Conservation (phyloP, 1,140 invertebrate genomes). For the Scaptomyza pallida region DNA sequence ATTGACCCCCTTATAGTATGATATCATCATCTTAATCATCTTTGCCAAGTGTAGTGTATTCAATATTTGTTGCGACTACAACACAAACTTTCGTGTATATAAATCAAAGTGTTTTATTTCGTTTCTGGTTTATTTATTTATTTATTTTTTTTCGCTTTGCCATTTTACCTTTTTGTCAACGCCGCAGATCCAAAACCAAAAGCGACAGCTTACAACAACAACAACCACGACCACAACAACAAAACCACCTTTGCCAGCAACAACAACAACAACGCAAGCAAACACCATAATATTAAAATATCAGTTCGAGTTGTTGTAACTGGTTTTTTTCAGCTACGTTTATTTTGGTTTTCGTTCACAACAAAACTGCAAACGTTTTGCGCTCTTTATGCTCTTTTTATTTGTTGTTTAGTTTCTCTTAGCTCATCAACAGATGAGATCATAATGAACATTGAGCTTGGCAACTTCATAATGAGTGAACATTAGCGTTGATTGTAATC, state of each 20-base stretch:
- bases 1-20: no score
- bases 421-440: constrained; percentile 28
- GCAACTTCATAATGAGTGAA: constrained; percentile 38
- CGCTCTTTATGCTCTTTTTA: constrained; percentile 11
- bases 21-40: no score
- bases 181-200: constrained; percentile 53
- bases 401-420: constrained; percentile 50
- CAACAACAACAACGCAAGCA: constrained; percentile 18
- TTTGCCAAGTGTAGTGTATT: constrained; percentile 13
- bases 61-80: constrained; percentile 1
- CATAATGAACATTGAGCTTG: constrained; percentile 34
- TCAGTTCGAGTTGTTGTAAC: constrained; percentile 67
- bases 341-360: constrained; percentile 41
- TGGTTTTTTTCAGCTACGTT: constrained; percentile 56
- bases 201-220: constrained; percentile 17
- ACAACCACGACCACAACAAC: constrained; percentile 26
- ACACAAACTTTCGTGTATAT: background rate
- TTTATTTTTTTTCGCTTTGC: constrained; percentile 39
- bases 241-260: constrained; percentile 20
- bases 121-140: constrained; percentile 3
- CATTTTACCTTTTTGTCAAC: constrained; percentile 69
- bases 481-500: constrained; percentile 44
- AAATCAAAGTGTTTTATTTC: constrained; percentile 17
- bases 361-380: constrained; percentile 7
- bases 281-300: constrained; percentile 57